These are phyloP conservation scores for Eupeodes luniger DNA, from an alignment of 2,888 invertebrate genomes.

Conservation along the genomic window DNA sequence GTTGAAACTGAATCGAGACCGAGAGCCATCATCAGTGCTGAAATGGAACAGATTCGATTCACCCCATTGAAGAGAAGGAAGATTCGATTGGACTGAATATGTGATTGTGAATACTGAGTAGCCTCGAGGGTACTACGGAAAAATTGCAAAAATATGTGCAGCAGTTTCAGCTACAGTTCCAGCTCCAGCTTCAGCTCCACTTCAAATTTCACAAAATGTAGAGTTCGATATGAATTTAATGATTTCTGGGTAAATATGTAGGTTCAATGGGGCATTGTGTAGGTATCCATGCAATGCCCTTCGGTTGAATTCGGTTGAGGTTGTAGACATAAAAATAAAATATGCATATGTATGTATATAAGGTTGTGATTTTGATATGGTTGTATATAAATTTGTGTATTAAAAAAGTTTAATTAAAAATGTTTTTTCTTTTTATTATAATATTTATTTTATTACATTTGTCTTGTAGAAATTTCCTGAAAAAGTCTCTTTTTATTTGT, in stretches of 20 bases:
- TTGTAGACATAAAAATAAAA: background rate
- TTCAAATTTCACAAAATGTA: background rate
- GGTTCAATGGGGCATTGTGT: background rate
- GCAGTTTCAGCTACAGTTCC: background rate
- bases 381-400: background rate
- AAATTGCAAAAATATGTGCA: constrained; percentile 63
- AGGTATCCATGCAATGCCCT: background rate
- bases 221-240: constrained; percentile 42
- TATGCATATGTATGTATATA: too few relatives aligned
- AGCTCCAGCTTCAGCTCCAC: background rate
- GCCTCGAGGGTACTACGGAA: constrained; percentile 41
- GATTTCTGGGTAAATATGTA: constrained; percentile 16
- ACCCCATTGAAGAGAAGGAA: constrained; percentile 81
- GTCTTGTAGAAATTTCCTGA: background rate
- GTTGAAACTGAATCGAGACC: constrained; percentile 31
- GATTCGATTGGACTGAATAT: constrained; percentile 74
- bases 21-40: constrained; percentile 68
- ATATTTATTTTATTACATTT: too few relatives aligned
- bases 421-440: background rate
- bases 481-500: background rate
- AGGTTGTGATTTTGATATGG: constrained; percentile 11
- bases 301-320: background rate
- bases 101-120: constrained; percentile 32
- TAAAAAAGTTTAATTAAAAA: constrained; percentile 12
- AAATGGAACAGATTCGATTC: constrained; percentile 80